These are phyloP conservation scores for Liparis tanakae DNA, from an alignment of 2,797 vertebrate species.

Conservation along the genomic window DNA sequence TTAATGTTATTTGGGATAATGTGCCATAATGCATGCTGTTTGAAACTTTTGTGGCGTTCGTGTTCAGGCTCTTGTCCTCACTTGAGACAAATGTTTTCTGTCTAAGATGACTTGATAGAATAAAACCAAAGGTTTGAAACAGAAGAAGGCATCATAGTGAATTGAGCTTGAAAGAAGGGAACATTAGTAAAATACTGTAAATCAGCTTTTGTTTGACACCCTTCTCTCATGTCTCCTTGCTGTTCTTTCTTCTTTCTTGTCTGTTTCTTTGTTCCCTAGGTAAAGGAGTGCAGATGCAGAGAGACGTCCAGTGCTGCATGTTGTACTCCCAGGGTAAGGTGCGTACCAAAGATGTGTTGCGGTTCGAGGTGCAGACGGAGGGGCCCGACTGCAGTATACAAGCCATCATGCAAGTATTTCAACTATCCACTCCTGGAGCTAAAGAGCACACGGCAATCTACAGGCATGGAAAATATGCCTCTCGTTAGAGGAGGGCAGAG, in stretches of 20 bases:
- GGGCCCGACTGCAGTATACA: slow-evolving; percentile 89
- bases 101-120: background rate
- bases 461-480: slow-evolving; percentile 80
- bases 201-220: background rate
- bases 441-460: slow-evolving; percentile 66
- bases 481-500: slow-evolving; percentile 70
- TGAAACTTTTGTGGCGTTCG: slow-evolving; percentile 41
- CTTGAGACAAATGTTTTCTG: slow-evolving; percentile 11
- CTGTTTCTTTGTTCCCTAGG: slow-evolving; percentile 60
- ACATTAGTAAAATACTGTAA: background rate
- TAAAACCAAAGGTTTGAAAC: slow-evolving; percentile 14
- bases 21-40: background rate
- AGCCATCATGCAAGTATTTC: slow-evolving; percentile 89
- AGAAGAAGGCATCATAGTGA: background rate
- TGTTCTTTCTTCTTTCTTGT: background rate
- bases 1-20: background rate
- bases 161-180: background rate
- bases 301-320: slow-evolving; percentile 88
- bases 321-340: slow-evolving; percentile 86
- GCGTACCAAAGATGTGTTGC: slow-evolving; percentile 86
- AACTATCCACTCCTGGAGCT: slow-evolving; percentile 78
- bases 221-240: background rate
- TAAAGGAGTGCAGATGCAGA: slow-evolving; percentile 87
- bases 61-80: background rate
- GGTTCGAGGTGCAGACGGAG: slow-evolving; percentile 86